Conservation (phyloP, 2,797 vertebrate species). For the Bryconaethiops microstoma region DNA sequence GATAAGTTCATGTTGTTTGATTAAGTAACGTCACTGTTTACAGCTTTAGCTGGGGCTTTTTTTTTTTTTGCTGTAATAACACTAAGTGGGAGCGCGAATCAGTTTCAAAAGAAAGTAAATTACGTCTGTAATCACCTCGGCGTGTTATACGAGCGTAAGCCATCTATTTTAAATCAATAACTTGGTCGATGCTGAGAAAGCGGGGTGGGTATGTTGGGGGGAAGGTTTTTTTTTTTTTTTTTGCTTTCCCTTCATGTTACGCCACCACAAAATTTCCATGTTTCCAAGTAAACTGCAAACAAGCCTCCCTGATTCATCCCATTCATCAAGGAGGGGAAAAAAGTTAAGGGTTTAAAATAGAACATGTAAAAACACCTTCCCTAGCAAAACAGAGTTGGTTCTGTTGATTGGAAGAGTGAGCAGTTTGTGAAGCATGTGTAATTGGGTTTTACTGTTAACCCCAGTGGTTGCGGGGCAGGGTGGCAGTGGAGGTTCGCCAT, state of each 20-base stretch:
- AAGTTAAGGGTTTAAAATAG: constrained; percentile 80
- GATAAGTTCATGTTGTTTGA: background rate
- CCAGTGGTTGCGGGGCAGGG: constrained; percentile 72
- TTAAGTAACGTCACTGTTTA: no score
- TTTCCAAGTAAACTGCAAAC: constrained; percentile 72
- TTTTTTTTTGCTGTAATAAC: background rate
- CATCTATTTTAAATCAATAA: constrained; percentile 46
- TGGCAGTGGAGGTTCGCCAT: constrained; percentile 68
- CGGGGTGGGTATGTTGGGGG: background rate
- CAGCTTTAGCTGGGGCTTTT: no score
- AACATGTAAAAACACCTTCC: constrained; percentile 78
- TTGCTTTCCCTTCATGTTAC: constrained; percentile 59
- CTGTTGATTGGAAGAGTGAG: constrained; percentile 84
- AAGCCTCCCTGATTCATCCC: constrained; percentile 70
- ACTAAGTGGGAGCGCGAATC: background rate
- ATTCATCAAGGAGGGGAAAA: constrained; percentile 69
- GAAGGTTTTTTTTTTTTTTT: constrained; percentile 30
- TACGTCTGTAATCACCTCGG: constrained; percentile 8
- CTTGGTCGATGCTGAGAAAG: background rate
- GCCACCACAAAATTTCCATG: constrained; percentile 68
- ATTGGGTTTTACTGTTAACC: constrained; percentile 75
- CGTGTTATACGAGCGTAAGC: background rate
- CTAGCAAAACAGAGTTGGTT: constrained; percentile 79
- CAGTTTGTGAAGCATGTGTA: constrained; percentile 80
- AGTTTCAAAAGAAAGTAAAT: constrained; percentile 4